A percentile compares a stretch with the other conserved stretches of the same genome.
Conservation (phyloP, 2,888 invertebrate species). For the Thereva nobilitata region DNA sequence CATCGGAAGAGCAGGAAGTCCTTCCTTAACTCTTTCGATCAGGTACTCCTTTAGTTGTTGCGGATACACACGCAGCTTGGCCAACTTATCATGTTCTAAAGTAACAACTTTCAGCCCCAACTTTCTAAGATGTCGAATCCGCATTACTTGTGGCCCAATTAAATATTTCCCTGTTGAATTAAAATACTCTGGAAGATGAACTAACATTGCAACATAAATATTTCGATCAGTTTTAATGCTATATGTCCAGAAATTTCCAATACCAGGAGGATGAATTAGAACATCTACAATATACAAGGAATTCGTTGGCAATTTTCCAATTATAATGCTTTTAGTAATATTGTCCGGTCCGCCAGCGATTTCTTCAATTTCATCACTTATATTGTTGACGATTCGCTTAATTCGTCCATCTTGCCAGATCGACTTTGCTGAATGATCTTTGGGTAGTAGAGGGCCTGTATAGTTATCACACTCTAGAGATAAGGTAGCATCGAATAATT, state of each 20-base stretch:
- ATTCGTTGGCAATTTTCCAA: conserved; percentile 63
- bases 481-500: conserved; percentile 68
- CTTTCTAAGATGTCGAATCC: conserved; percentile 65
- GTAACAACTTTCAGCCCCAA: conserved; percentile 67
- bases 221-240: conserved; percentile 58
- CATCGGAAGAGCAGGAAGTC: conserved; percentile 43
- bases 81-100: conserved; percentile 62
- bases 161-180: conserved; percentile 63
- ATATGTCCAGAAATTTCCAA: conserved; percentile 59
- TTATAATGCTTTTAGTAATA: conserved; percentile 60
- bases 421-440: conserved; percentile 61
- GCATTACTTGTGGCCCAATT: conserved; percentile 68
- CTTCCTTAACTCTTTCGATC: conserved; percentile 57
- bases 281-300: conserved; percentile 66
- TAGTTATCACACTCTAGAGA: conserved; percentile 66
- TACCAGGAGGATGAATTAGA: conserved; percentile 61
- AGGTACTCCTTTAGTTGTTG: conserved; percentile 62
- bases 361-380: conserved; percentile 57
- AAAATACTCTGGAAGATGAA: conserved; percentile 70
- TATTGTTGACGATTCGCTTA: conserved; percentile 60
- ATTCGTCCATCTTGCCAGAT: conserved; percentile 62
- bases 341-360: conserved; percentile 60
- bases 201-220: conserved; percentile 63
- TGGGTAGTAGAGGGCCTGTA: conserved; percentile 63
- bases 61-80: conserved; percentile 60